A percentile compares a stretch with the other conserved stretches of the same genome.
phyloP scores from a whole-genome alignment of 2,113 vertebrate genomes.

The Cryptotis parvus region DNA sequence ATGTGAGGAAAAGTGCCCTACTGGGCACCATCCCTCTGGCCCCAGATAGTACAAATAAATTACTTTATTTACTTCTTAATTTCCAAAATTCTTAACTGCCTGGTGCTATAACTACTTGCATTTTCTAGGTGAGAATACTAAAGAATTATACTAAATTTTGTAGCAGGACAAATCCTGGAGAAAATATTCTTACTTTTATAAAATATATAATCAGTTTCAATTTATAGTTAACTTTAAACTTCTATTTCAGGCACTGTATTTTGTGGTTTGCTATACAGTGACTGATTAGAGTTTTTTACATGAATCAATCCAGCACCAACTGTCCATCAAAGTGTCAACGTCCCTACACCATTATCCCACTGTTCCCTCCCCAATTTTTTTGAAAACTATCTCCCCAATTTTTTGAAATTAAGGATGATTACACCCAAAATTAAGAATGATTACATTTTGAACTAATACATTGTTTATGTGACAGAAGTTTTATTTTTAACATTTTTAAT shows the following conservation, averaged over 20 bases:
- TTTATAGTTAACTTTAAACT: not conserved
- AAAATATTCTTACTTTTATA: not conserved
- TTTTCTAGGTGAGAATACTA: slow-evolving; percentile 12
- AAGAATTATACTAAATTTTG: not conserved
- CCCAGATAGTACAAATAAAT: slow-evolving; percentile 24
- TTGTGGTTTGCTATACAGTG: too few relatives aligned
- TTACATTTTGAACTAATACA: slow-evolving; percentile 63
- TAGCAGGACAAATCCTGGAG: not conserved
- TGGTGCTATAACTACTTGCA: not conserved
- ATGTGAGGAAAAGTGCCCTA: too few relatives aligned
- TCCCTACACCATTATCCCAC: too few relatives aligned
- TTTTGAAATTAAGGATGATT: slow-evolving; percentile 20
- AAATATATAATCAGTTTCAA: slow-evolving; percentile 22
- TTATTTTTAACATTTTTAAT: slow-evolving; percentile 56
- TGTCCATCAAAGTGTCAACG: too few relatives aligned
- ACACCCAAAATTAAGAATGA: slow-evolving; percentile 39
- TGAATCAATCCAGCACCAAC: too few relatives aligned
- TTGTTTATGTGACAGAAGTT: slow-evolving; percentile 79
- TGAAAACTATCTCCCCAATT: too few relatives aligned
- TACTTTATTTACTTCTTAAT: not conserved
- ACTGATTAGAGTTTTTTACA: too few relatives aligned
- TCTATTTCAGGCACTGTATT: too few relatives aligned
- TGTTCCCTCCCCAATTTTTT: too few relatives aligned
- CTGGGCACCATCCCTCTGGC: too few relatives aligned
- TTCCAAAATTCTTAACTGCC: not conserved